Evolutionary conservation across 2,888 invertebrate genomes (phyloP).

Genomic region (Phengaris alcon): DNA sequence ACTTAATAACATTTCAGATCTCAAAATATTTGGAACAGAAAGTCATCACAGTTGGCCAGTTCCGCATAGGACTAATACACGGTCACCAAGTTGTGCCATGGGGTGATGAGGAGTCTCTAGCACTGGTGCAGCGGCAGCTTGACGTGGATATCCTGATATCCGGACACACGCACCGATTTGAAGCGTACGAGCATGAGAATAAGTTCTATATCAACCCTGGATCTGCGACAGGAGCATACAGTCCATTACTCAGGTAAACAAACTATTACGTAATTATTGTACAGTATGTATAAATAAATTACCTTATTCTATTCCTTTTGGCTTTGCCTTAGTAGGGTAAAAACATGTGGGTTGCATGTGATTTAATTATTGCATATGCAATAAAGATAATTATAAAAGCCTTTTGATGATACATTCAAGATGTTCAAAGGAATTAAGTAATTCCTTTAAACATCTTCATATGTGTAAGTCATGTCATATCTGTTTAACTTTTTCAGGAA

Average conservation of each 20-base stretch:
- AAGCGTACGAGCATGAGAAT: constrained; percentile 98
- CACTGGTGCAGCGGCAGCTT: constrained; percentile 95
- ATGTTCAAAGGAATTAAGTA: no score
- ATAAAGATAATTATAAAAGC: no score
- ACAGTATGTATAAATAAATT: no score
- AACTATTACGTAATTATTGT: background rate
- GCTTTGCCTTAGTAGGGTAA: no score
- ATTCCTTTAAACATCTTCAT: no score
- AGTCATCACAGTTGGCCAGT: constrained; percentile 99
- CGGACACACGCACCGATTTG: constrained; percentile 98
- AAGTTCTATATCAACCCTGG: constrained; percentile 99
- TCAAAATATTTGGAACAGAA: constrained; percentile 97
- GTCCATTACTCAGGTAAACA: constrained; percentile 90
- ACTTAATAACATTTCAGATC: constrained; percentile 80
- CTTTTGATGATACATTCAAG: no score
- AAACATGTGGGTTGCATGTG: no score
- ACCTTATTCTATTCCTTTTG: no score
- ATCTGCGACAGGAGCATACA: constrained; percentile 98
- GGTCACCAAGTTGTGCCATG: constrained; percentile 99
- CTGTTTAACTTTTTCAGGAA: constrained; percentile 79
- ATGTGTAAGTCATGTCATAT: background rate
- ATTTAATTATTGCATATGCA: no score
- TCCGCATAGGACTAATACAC: constrained; percentile 97
- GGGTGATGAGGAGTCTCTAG: constrained; percentile 96
- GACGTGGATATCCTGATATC: constrained; percentile 99